Base-by-base conservation (phyloP, 2,888 invertebrate genomes). In the Anorthoa munda region DNA sequence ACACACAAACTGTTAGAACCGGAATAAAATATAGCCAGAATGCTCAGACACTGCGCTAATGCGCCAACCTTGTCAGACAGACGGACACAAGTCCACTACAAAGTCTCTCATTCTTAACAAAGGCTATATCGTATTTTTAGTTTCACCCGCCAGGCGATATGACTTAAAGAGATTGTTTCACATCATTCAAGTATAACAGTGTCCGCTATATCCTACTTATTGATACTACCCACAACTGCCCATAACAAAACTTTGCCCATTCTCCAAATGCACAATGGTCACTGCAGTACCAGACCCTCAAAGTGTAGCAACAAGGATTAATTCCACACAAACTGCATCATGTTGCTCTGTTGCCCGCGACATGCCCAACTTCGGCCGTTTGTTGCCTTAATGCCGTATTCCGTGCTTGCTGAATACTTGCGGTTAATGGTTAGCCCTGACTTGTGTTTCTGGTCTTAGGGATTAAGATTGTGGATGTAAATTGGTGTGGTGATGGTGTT, bases 251-350 rank as follows among this genome's bases (percentile, higher is more conserved):
- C 79, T 79, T 73, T 60, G 26, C 13, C 46, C 26, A 46, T 60
- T 60, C 60, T 2, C 59, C 45, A 15, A 45, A 45, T 45, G 45
- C 45, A 53, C 45, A 39, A 53, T 69, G 68, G 81, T 66, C 68
- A 74, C 70, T 51, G 68, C 56, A 73, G 56, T 55, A 45, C 31
- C 31, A 61, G 66, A 50, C 59, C 58, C 86, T 66, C 56, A 87
- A 89, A 90, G 87, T 88, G 86, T 83, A 81, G 87, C 83, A 89
- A 91, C 92, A 88, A 88, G 91, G 92, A 93, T 92, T 92, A 93
- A 88, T 90, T 89, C 86, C 72, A 82, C 89, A 88, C 79, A 87
- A 89, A 87, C 90, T 89, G 90, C 88, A 88, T 87, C 83, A 83
- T 78, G 80, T 82, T 77, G 72, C 66, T 73, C 77, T 73, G 79